Percentiles rank a stretch among this genome's conserved stretches.
Conservation (phyloP, 92 coral and sea anemone genomes). For the Porites rus region DNA sequence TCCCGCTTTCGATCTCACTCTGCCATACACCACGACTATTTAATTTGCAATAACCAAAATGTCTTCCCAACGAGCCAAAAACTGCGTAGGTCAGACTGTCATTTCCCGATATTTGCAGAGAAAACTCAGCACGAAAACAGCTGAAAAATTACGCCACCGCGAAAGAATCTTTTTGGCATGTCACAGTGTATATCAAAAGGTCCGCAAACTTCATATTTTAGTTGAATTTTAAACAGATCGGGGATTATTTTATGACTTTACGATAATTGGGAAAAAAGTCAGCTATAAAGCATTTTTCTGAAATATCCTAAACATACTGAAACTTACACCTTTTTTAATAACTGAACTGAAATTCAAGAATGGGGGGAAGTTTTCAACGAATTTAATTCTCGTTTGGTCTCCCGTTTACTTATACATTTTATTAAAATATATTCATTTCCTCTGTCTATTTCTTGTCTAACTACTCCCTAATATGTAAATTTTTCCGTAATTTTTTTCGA, state of each 20-base stretch:
- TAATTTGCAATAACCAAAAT: too few species aligned
- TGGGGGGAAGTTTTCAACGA: not conserved
- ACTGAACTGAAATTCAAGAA: not conserved
- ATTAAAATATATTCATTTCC: slow-evolving; percentile 30
- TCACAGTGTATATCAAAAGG: not conserved
- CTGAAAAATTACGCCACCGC: slow-evolving; percentile 14
- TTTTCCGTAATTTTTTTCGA: not conserved
- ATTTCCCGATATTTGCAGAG: not conserved
- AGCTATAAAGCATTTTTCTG: not conserved
- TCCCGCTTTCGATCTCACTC: too few species aligned
- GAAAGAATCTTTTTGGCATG: too few species aligned
- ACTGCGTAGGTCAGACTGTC: not conserved
- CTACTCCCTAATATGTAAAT: not conserved
- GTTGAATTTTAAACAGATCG: not conserved
- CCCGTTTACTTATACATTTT: slow-evolving; percentile 6
- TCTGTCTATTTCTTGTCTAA: not conserved
- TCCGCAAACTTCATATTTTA: not conserved
- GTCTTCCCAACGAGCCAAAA: not conserved
- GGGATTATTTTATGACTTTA: too few species aligned
- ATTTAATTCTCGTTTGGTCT: slow-evolving; percentile 6
- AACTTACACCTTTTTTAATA: not conserved
- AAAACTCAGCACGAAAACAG: not conserved
- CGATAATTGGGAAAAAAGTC: not conserved
- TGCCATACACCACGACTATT: too few species aligned
- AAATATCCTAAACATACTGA: not conserved